Conservation (phyloP, 2,888 invertebrate species). For the Chorisops tibialis region DNA sequence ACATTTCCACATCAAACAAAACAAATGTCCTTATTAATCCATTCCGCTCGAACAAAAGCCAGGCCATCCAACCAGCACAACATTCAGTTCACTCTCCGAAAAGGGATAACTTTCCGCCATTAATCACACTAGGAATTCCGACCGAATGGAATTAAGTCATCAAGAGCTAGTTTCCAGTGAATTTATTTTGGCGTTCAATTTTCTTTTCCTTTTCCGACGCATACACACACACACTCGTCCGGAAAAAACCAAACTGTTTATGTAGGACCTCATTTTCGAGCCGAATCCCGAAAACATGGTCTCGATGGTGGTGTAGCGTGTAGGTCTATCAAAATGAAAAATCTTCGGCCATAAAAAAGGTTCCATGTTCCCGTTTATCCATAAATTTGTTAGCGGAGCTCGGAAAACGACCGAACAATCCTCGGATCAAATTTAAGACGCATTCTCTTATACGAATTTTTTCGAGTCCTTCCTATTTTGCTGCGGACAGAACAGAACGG, state of each 20-base stretch:
- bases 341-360: constrained; percentile 26
- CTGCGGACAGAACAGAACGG: neutral
- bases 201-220: neutral
- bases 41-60: no score
- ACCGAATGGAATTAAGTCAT: constrained; percentile 28
- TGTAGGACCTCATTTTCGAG: constrained; percentile 9
- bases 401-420: constrained; percentile 12
- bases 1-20: no score
- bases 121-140: constrained; percentile 21
- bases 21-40: no score
- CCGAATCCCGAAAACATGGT: neutral
- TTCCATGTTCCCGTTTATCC: constrained; percentile 26
- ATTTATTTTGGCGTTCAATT: constrained; percentile 22
- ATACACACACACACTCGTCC: neutral
- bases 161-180: constrained; percentile 26
- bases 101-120: constrained; percentile 22
- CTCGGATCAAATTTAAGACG: constrained; percentile 6
- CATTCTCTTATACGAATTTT: neutral
- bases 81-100: neutral
- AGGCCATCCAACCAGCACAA: neutral
- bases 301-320: constrained; percentile 5
- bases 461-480: neutral
- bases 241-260: constrained; percentile 1
- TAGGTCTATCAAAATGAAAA: constrained; percentile 25
- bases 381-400: constrained; percentile 22